Base-by-base conservation (phyloP, 2,888 invertebrate species). In the Platycheirus rosarum region DNA sequence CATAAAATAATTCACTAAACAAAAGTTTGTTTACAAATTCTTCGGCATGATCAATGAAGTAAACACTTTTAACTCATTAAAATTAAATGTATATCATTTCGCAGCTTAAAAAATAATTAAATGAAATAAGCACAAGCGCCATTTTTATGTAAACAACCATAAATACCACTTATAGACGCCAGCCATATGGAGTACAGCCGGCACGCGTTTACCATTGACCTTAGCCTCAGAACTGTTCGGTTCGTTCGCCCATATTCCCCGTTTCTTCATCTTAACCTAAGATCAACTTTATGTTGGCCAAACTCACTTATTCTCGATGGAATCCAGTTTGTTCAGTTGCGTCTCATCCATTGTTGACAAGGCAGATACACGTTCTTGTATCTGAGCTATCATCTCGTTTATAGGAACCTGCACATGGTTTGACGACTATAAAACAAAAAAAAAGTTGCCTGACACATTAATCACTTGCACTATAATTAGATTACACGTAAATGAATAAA, bases 301-400 rank as follows among this genome's bases (percentile, higher is more conserved):
- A 53, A 88, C 90, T 89, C 80, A 91, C 91, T 89, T 90, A 69
- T 91, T 88, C 71, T 90, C 89, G 77, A 91, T 87, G 40, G 84
- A 86, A 76, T 90, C 90, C 76, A 91, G 85, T 14, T 89, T 88
- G 62, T 86, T 84, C 18, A 90, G 87, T 70, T 90, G 88, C 80
- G 89, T 88, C 79, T 90, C 89, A 68, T 90, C 89, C 84, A 90
- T 85, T 57, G 88, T 87, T 71, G 88, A 88, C 80, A 91, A 85
- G 49, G 88, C 86, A 35, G 88, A 86, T 11, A 91, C 85, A 11
- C 90, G 89, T 84, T 91, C 91, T 44, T 88, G 87, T 8, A 91
- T 78, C 70, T 88, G 88, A 32, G 86, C 86, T 80, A 91, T 84
- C 70, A 90, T 80, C 14, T 88, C 87, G 85, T 86, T 87, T 35